Percentiles rank a stretch among this genome's conserved stretches.
Conservation (phyloP, 2,797 vertebrate genomes). For the Melanotaenia pygmaea region DNA sequence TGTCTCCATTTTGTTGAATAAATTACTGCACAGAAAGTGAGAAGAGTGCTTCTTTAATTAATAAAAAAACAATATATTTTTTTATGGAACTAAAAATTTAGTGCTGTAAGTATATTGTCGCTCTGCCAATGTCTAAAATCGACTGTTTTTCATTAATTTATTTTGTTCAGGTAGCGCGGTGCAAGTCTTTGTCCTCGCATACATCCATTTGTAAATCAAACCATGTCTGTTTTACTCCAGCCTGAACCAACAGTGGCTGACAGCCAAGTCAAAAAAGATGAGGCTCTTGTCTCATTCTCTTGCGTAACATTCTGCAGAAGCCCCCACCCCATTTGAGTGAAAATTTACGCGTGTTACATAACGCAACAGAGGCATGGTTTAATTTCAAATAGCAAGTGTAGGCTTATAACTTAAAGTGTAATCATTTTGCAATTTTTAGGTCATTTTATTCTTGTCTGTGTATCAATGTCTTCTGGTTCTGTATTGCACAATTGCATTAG, state of each 20-base stretch:
- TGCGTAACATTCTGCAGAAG: too few species aligned
- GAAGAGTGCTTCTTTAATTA: background rate
- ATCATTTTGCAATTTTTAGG: too few species aligned
- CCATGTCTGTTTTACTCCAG: background rate
- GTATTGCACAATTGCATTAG: background rate
- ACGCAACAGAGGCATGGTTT: background rate
- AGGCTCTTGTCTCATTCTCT: too few species aligned
- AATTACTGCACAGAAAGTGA: slow-evolving; percentile 28
- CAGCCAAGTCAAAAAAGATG: too few species aligned
- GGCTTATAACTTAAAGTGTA: background rate
- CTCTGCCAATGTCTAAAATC: background rate
- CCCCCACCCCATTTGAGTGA: too few species aligned
- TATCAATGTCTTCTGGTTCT: background rate
- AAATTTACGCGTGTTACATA: background rate
- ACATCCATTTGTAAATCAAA: background rate
- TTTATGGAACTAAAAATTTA: too few species aligned
- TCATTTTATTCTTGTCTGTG: too few species aligned
- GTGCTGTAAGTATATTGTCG: background rate
- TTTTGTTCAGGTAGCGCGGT: background rate
- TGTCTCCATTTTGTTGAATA: slow-evolving; percentile 49
- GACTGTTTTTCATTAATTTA: background rate
- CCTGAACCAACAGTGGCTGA: background rate
- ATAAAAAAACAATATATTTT: too few species aligned
- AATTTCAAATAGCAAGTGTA: background rate
- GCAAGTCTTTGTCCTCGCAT: too few species aligned